Conservation (phyloP, 2,888 invertebrate genomes). For the Kryphioiulus occultus region DNA sequence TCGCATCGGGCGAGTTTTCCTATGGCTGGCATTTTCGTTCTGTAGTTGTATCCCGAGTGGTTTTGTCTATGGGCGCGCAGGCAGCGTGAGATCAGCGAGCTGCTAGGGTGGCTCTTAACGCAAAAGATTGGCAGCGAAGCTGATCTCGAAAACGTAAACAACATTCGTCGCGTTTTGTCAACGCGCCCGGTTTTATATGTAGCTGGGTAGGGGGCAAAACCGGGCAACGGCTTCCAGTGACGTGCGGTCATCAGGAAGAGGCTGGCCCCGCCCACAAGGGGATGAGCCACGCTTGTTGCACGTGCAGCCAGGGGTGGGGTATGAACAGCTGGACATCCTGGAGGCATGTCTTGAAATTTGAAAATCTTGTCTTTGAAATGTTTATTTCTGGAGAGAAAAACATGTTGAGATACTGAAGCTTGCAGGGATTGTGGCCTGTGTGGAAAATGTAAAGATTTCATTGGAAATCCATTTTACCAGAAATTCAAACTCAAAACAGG, state of each 20-base stretch:
- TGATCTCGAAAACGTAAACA: background rate
- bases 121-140: background rate
- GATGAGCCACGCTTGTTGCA: background rate
- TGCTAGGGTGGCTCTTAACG: background rate
- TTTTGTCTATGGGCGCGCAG: background rate
- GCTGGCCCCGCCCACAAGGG: background rate
- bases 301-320: background rate
- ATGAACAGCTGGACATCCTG: background rate
- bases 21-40: background rate
- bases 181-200: background rate
- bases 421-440: too few relatives aligned
- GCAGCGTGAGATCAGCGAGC: background rate
- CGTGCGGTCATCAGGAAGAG: background rate
- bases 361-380: too few relatives aligned
- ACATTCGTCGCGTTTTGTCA: background rate
- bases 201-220: background rate
- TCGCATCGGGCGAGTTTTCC: slow-evolving; percentile 6
- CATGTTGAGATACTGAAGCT: too few relatives aligned
- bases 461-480: too few relatives aligned
- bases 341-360: too few relatives aligned
- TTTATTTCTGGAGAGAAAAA: too few relatives aligned
- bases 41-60: background rate
- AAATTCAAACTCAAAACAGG: too few relatives aligned
- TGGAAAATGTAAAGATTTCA: too few relatives aligned
- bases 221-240: background rate